phyloP scores from a whole-genome alignment of 2,888 invertebrate genomes.

The Machimus rusticus region DNA sequence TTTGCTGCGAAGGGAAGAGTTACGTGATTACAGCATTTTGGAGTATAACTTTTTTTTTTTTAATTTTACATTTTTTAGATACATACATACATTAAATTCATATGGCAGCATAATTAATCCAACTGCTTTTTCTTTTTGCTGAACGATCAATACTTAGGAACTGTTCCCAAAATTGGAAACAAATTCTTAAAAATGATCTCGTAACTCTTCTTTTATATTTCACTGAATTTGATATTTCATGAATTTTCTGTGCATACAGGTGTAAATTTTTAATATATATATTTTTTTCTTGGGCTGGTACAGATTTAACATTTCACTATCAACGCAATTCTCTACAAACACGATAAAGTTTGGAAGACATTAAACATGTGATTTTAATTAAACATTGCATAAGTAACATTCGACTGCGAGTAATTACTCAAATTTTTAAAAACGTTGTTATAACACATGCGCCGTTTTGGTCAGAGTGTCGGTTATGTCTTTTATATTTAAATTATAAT shows the following conservation, averaged over 20 bases:
- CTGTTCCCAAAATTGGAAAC: not conserved
- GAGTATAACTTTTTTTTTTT: not conserved
- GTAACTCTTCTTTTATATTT: not conserved
- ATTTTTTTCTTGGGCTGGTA: not conserved
- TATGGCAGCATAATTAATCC: not conserved
- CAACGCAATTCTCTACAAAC: not conserved
- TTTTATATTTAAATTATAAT: not conserved
- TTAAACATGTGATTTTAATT: not conserved
- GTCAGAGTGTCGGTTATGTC: not conserved
- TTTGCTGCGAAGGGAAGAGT: not conserved
- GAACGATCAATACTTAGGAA: not conserved
- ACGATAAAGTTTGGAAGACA: constrained; percentile 10
- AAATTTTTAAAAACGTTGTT: not conserved
- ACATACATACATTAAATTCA: not conserved
- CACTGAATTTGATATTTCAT: not conserved
- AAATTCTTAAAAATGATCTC: not conserved
- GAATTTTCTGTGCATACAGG: not conserved
- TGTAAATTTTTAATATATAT: not conserved
- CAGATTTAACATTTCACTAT: not conserved
- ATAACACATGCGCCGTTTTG: not conserved
- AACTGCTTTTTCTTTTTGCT: not conserved
- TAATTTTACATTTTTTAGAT: not conserved
- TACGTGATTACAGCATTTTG: not conserved
- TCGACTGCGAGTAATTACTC: not conserved
- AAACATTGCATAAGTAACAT: not conserved